Evolutionary conservation across 2,888 invertebrate species (phyloP).

Genomic region (Flabesymbios commensalis): DNA sequence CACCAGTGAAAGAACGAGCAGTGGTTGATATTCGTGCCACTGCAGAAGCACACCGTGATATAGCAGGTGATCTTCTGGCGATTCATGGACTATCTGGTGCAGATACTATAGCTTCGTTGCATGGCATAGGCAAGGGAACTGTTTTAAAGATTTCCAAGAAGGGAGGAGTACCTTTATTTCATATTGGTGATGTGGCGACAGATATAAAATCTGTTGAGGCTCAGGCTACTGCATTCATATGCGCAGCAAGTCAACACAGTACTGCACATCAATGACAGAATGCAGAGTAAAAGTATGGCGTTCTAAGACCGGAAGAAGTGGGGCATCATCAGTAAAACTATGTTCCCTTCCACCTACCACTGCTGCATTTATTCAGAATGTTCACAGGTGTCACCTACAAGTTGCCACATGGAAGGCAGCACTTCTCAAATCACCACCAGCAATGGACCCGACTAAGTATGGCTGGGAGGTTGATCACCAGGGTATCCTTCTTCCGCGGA

Average conservation of each 20-base stretch:
- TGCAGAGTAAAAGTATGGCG: neutral
- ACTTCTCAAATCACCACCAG: neutral
- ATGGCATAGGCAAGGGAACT: constrained; percentile 13
- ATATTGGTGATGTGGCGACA: constrained; percentile 4
- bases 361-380: constrained; percentile 11
- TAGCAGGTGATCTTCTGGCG: constrained; percentile 4
- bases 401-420: constrained; percentile 8
- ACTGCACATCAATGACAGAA: constrained; percentile 10
- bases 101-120: constrained; percentile 6
- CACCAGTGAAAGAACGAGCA: constrained; percentile 10
- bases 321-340: constrained; percentile 9
- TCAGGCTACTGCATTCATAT: constrained; percentile 1
- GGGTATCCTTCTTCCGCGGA: neutral
- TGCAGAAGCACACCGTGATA: constrained; percentile 11
- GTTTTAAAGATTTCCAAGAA: constrained; percentile 6
- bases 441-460: constrained; percentile 6
- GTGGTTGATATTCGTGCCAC: constrained; percentile 8
- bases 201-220: constrained; percentile 1
- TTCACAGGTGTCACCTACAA: constrained; percentile 5
- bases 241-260: constrained; percentile 11
- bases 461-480: constrained; percentile 5
- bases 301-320: constrained; percentile 1
- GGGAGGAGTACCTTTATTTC: constrained; percentile 1
- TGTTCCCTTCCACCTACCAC: constrained; percentile 15
- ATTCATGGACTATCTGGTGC: neutral